Evolutionary conservation across 2,888 invertebrate genomes (phyloP).

Genomic region (Eremobia ochroleuca): DNA sequence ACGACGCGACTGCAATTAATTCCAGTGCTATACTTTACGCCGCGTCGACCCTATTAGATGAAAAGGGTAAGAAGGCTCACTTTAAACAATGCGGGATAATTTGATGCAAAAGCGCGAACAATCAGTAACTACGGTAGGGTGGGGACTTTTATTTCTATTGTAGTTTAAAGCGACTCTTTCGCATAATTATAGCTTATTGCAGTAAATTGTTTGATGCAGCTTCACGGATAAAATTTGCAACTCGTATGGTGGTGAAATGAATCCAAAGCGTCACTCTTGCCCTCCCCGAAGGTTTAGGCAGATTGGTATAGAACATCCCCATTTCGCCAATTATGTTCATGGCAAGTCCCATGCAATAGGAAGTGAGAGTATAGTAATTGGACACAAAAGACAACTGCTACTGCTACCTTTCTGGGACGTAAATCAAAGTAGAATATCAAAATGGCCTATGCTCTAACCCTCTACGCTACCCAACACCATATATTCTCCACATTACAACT

Average conservation of each 20-base stretch:
- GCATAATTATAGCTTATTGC: constrained; percentile 6
- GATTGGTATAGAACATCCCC: too few species aligned
- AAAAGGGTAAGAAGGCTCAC: constrained; percentile 48
- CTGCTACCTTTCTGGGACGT: not conserved
- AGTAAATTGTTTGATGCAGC: not conserved
- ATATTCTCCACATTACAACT: constrained; percentile 12
- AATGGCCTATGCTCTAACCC: not conserved
- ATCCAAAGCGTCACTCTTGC: not conserved
- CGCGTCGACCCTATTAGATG: constrained; percentile 27
- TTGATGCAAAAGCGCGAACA: constrained; percentile 9
- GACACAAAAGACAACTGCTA: not conserved
- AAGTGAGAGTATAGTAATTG: not conserved
- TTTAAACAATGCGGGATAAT: constrained; percentile 22
- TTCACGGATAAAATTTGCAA: not conserved
- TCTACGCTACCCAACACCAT: not conserved
- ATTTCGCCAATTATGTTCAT: not conserved
- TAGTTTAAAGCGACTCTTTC: constrained; percentile 7
- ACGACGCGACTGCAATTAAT: constrained; percentile 58
- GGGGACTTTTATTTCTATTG: constrained; percentile 28
- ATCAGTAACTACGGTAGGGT: not conserved
- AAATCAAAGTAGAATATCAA: not conserved
- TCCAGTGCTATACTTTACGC: constrained; percentile 60
- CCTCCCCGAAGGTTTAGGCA: too few species aligned
- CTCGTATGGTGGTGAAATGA: not conserved
- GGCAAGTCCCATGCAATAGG: not conserved